Conservation (phyloP, 2,113 vertebrate species). For the Mesitornis unicolor region DNA sequence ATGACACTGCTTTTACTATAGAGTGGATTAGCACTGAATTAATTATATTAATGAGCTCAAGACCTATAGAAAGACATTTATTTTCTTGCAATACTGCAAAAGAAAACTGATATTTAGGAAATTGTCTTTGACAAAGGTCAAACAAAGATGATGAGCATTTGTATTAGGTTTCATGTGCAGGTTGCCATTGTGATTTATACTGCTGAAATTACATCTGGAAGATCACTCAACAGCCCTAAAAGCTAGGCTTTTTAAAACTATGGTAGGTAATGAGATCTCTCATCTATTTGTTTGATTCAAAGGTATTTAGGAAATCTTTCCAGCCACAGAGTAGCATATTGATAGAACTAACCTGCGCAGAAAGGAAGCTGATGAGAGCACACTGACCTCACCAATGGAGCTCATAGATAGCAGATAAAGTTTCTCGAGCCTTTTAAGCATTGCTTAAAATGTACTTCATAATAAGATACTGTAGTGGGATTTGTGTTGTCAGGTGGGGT, state of each 20-base stretch:
- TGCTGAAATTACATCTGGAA: background rate
- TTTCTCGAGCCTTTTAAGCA: background rate
- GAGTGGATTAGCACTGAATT: background rate
- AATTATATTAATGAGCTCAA: background rate
- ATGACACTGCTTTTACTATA: background rate
- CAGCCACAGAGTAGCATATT: background rate
- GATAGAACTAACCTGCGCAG: background rate
- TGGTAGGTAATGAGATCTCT: background rate
- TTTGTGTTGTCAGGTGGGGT: background rate
- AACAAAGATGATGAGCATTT: background rate
- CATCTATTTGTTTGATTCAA: background rate
- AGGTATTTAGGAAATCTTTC: background rate
- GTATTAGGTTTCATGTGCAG: background rate
- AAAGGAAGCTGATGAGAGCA: background rate
- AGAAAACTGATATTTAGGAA: background rate
- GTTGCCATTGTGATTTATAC: background rate
- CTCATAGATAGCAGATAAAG: background rate
- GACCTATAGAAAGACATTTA: background rate
- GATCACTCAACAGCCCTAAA: background rate
- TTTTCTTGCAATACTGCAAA: background rate
- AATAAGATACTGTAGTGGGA: background rate
- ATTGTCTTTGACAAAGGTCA: background rate
- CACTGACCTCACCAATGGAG: background rate
- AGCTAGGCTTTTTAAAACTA: background rate
- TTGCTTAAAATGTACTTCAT: background rate